Conservation (phyloP, 2,797 vertebrate genomes). For the Poeciliopsis infans region DNA sequence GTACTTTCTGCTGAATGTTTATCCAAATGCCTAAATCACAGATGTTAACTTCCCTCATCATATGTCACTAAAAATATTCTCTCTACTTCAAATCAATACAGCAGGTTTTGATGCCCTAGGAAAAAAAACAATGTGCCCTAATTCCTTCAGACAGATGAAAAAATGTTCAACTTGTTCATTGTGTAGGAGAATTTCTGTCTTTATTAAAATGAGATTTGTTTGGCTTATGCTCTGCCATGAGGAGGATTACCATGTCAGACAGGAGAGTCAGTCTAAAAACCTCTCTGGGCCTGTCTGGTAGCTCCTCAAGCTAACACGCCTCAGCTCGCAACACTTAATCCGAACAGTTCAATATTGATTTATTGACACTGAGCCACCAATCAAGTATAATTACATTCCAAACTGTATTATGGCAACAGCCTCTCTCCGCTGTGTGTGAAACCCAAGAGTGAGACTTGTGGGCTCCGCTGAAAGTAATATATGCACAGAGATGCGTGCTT, state of each 20-base stretch:
- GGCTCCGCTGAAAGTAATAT: conserved; percentile 40
- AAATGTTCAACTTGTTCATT: conserved; percentile 25
- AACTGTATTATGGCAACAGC: conserved; percentile 53
- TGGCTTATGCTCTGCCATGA: conserved; percentile 55
- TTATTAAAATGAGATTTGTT: conserved; percentile 75
- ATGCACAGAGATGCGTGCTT: conserved; percentile 37
- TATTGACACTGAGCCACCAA: conserved; percentile 62
- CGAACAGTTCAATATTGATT: conserved; percentile 52
- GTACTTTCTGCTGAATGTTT: neutral
- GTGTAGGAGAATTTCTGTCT: conserved; percentile 66
- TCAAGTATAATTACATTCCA: conserved; percentile 62
- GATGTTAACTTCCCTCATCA: neutral
- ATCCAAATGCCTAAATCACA: neutral
- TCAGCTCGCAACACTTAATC: conserved; percentile 22
- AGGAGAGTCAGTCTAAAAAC: conserved; percentile 44
- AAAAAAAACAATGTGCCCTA: conserved; percentile 10
- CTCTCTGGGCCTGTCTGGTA: conserved; percentile 33
- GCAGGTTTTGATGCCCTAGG: conserved; percentile 1
- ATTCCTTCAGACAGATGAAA: conserved; percentile 43
- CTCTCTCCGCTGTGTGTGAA: conserved; percentile 36
- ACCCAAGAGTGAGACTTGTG: conserved; percentile 41
- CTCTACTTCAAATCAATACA: conserved; percentile 4
- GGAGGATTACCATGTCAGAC: conserved; percentile 60
- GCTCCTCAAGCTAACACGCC: conserved; percentile 42
- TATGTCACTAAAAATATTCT: neutral